Base-by-base conservation (phyloP, 1,140 invertebrate species). In the Pristionchus pacificus region DNA sequence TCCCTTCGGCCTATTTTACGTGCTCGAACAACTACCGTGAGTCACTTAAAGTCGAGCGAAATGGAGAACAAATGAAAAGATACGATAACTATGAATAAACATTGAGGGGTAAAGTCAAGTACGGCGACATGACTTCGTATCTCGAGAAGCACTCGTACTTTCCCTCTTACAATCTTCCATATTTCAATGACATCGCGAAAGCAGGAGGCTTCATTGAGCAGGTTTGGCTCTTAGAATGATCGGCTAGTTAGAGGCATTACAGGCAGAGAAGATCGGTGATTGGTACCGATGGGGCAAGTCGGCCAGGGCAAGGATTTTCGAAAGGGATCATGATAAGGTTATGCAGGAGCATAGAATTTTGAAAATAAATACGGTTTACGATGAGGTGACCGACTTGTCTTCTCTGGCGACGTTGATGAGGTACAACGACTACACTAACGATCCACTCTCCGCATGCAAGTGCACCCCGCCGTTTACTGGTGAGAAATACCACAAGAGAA, bases 1-100 rank as follows among this genome's bases (percentile, higher is more conserved):
- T 28, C 84, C 85, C 31, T 86, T 87, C 74, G 89, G 77, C n/a
- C 80, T 91, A 32, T 81, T 95, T 0, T 90, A 89, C 87, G 86
- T 94, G 29, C 84, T 92, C 1, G 93, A 96, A 84, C 93, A 95
- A 83, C 85, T 93, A 28, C 91, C 92, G 32, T 89, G 88, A n/a
- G 85, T 88, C 2, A 2, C 27, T 19, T 30, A 58, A 2, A 2
- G 24, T 30, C 15, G 64, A 33, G 71, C 31, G 63, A 38, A 24
- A 65, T 38, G 25, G 27, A 29, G n/a, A 19, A 68, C n/a, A n/a
- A n/a, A n/a, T n/a, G n/a, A n/a, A n/a, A n/a, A n/a, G n/a, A n/a
- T n/a, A n/a, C n/a, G n/a, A n/a, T n/a, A n/a, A n/a, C n/a, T n/a
- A n/a, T n/a, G 71, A n/a, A n/a, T n/a, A n/a, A n/a, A n/a, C 68